A percentile compares a stretch with the other conserved stretches of the same genome.
These are phyloP conservation scores for Anthoscopus minutus DNA, from an alignment of 2,113 vertebrate species.

Conservation along the genomic window DNA sequence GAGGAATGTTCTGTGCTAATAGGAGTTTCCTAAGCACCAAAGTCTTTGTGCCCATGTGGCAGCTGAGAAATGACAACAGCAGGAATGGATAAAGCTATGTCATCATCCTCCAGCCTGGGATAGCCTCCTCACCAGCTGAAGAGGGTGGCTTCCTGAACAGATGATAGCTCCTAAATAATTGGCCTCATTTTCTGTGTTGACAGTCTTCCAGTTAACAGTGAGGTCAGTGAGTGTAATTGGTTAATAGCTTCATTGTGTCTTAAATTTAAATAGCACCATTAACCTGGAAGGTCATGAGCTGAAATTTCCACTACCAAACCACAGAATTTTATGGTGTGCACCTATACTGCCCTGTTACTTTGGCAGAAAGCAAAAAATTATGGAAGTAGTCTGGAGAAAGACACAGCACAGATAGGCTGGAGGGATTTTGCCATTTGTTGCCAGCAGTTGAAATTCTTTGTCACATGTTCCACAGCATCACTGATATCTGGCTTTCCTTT, in stretches of 20 bases:
- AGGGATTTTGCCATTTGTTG: background rate
- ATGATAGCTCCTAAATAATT: background rate
- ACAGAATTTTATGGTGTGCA: background rate
- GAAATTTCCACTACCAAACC: background rate
- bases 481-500: background rate
- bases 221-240: background rate
- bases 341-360: background rate
- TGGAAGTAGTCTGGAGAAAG: background rate
- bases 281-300: background rate
- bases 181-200: background rate
- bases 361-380: background rate
- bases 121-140: background rate
- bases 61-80: background rate
- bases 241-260: background rate
- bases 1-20: background rate
- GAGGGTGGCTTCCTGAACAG: background rate
- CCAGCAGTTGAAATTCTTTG: background rate
- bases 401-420: background rate
- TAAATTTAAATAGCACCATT: background rate
- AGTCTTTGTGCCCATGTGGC: background rate
- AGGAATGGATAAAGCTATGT: background rate
- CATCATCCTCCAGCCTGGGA: background rate
- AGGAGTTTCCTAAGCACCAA: background rate
- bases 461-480: background rate
- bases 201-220: background rate